Evolutionary conservation across 2,113 vertebrate species (phyloP).

Genomic region (Diphyllodes magnificus): DNA sequence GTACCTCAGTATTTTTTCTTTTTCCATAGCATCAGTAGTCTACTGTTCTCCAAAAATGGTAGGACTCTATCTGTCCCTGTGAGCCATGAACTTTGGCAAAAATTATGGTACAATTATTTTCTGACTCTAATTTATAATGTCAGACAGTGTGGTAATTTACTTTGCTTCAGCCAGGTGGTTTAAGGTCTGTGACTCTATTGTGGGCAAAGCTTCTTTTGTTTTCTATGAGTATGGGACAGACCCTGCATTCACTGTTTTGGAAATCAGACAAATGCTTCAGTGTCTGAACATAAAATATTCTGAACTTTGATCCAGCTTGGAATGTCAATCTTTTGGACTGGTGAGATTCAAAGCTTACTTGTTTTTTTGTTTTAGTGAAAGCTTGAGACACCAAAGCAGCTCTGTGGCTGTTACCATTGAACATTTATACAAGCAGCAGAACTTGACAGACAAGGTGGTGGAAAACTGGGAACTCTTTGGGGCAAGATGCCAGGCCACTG

Average conservation of each 20-base stretch:
- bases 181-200: rapidly evolving
- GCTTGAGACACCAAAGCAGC: neutral
- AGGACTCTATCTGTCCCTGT: neutral
- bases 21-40: neutral
- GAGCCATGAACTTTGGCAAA: neutral
- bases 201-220: neutral
- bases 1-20: neutral
- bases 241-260: neutral
- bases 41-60: neutral
- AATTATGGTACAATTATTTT: neutral
- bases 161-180: neutral
- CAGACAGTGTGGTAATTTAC: neutral
- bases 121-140: neutral
- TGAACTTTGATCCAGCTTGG: neutral
- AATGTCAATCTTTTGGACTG: neutral
- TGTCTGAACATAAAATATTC: neutral
- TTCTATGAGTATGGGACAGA: neutral
- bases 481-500: neutral
- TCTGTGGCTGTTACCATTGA: neutral
- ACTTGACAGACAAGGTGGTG: rapidly evolving
- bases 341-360: neutral
- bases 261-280: neutral
- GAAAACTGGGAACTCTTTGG: neutral
- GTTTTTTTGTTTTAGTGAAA: neutral
- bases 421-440: neutral